Percentiles rank a stretch among this genome's conserved stretches.
Evolutionary conservation across 1,140 invertebrate genomes (phyloP).

Genomic region (Formica exsecta): DNA sequence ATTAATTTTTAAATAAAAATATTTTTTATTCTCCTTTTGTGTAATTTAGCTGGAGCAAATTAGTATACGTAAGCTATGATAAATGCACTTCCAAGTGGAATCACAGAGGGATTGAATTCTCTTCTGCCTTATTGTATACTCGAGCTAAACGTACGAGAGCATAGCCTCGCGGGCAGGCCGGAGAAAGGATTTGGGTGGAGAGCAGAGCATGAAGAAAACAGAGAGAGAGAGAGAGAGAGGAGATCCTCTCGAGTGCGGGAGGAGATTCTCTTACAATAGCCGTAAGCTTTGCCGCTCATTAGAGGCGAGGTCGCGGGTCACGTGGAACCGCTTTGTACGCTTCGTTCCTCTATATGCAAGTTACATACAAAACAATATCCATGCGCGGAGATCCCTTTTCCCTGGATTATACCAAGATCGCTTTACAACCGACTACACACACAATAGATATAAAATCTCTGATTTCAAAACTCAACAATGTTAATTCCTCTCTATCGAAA

Average conservation of each 20-base stretch:
- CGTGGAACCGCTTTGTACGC: conserved; percentile 69
- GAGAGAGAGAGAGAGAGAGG: neutral
- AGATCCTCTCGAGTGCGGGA: conserved; percentile 61
- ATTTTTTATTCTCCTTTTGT: neutral
- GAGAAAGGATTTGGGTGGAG: conserved; percentile 53
- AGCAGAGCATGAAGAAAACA: conserved; percentile 48
- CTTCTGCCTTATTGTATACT: conserved; percentile 23
- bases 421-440: neutral
- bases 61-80: conserved; percentile 34
- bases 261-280: conserved; percentile 80
- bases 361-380: conserved; percentile 72
- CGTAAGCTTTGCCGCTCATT: conserved; percentile 82
- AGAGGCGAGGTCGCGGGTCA: conserved; percentile 81
- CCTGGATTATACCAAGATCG: conserved; percentile 6
- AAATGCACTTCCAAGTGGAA: conserved; percentile 15
- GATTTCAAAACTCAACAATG: conserved; percentile 63
- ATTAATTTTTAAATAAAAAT: conserved; percentile 4
- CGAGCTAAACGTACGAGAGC: conserved; percentile 44
- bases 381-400: conserved; percentile 65
- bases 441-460: conserved; percentile 29
- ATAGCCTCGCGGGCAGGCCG: neutral
- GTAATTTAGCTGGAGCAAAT: neutral
- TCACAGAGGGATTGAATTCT: conserved; percentile 20
- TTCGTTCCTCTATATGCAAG: conserved; percentile 68
- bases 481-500: conserved; percentile 48